Conservation (phyloP, 2,797 vertebrate species). For the Aplochiton taeniatus region DNA sequence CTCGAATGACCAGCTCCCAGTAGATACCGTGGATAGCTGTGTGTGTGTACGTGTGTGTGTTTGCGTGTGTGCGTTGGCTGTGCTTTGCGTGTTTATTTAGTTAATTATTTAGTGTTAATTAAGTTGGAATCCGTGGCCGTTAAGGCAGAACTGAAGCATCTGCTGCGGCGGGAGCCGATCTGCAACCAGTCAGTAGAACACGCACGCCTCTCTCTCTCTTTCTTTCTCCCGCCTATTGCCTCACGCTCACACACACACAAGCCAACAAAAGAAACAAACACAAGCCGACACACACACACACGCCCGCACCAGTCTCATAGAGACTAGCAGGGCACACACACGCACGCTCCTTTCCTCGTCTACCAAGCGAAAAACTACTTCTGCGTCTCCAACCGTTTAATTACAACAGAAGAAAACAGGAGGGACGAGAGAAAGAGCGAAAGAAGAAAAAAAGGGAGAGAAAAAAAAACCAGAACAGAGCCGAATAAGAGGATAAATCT, state of each 20-base stretch:
- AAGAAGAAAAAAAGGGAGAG: conserved; percentile 24
- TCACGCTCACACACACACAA: not conserved
- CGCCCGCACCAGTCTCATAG: not conserved
- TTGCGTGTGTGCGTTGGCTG: conserved; percentile 36
- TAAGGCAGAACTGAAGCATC: conserved; percentile 69
- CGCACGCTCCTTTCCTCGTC: not conserved
- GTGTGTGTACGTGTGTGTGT: conserved; percentile 25
- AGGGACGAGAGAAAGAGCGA: conserved; percentile 25
- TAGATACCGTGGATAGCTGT: conserved; percentile 28
- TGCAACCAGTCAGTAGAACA: conserved; percentile 10
- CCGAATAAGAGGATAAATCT: conserved; percentile 44
- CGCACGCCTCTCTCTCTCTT: conserved; percentile 5
- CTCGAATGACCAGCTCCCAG: conserved; percentile 27
- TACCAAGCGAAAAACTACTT: conserved; percentile 10
- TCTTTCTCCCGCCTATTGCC: not conserved
- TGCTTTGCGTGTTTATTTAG: conserved; percentile 61
- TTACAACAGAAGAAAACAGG: conserved; percentile 55
- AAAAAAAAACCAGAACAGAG: conserved; percentile 36
- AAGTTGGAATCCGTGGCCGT: conserved; percentile 66
- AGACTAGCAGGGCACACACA: not conserved
- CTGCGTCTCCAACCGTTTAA: conserved; percentile 47
- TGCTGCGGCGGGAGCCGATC: conserved; percentile 48
- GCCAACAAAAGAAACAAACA: no score
- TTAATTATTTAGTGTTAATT: conserved; percentile 75
- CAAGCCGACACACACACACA: no score